Evolutionary conservation across 2,797 vertebrate genomes (phyloP), one percentile per base, ranked within the genome.

Genomic region (Melanogrammus aeglefinus): DNA sequence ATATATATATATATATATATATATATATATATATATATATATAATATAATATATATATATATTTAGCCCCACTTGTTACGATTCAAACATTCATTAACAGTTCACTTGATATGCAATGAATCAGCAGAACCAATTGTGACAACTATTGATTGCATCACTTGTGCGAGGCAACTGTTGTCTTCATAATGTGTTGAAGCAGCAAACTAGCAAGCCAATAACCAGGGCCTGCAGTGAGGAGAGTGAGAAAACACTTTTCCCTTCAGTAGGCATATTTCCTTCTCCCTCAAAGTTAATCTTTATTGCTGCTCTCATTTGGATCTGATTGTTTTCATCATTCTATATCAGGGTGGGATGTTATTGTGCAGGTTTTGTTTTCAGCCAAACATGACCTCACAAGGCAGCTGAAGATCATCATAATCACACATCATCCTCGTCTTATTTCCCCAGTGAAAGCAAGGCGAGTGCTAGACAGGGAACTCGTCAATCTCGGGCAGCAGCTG

Each of bases 401-500:
- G 16, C 7, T 57, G 18, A 18, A 57, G 47, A 57, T 6, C 47
- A 18, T 57, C 47, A 18, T 57, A 18, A 57, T 29, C 29, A 29
- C 47, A 57, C 47, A 44, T 44, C 47, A 0, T 57, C 47, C 47
- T 57, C 47, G 3, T 57, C 47, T 21, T 63, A n/a, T 18, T 63
- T 57, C 47, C 47, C 47, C 47, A 18, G 47, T 5, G 16, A 21
- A 57, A 57, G 16, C 16, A 12, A 3, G 41, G 41, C 41, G 41
- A 12, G 41, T 44, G 41, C 41, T 16, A 44, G 41, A 44, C 41
- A 16, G 41, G 47, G 47, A 63, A 2, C 57, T 63, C 8, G 86
- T 92, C 86, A 87, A 83, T 86, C 87, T 80, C 77, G 44, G 70
- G 82, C 80, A 88, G 81, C 82, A 85, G 84, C 84, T 86, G 90